Evolutionary conservation across 2,797 vertebrate genomes (phyloP).

Genomic region (Malacoctenus gilli): DNA sequence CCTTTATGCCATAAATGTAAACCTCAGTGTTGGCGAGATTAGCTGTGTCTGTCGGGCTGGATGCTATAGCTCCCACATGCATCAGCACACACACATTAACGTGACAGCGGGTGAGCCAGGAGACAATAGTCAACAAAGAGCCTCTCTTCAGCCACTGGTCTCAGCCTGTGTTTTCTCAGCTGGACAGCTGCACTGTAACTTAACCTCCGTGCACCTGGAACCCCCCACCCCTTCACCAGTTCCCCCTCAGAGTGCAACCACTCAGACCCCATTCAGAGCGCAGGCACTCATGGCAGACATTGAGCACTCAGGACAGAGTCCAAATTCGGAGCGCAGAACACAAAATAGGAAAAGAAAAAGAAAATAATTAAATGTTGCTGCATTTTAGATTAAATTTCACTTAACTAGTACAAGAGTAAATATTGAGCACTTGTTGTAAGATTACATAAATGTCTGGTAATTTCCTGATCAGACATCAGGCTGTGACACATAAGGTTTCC

Average conservation of each 20-base stretch:
- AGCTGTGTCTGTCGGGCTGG: too few relatives aligned
- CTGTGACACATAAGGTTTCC: too few relatives aligned
- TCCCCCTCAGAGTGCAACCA: conserved; percentile 39
- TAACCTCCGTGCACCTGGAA: conserved; percentile 76
- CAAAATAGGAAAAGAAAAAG: neutral
- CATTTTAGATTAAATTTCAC: neutral
- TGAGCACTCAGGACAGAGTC: conserved; percentile 21
- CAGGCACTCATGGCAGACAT: conserved; percentile 9
- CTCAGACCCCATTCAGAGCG: conserved; percentile 35
- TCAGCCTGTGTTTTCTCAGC: conserved; percentile 74
- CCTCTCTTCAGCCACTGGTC: conserved; percentile 56
- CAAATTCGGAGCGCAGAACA: too few relatives aligned
- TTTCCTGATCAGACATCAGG: too few relatives aligned
- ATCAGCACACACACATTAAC: conserved; percentile 16
- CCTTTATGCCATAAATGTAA: too few relatives aligned
- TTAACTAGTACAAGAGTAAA: too few relatives aligned
- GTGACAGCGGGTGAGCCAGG: conserved; percentile 28
- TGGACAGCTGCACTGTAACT: conserved; percentile 77
- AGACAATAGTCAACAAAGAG: conserved; percentile 41
- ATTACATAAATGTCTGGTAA: too few relatives aligned
- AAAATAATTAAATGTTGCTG: neutral
- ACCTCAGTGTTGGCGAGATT: too few relatives aligned
- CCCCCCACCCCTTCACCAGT: conserved; percentile 54
- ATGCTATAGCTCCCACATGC: conserved; percentile 6
- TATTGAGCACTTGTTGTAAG: too few relatives aligned